Conservation (phyloP, 2,888 invertebrate genomes). For the Calameuta idolon region DNA sequence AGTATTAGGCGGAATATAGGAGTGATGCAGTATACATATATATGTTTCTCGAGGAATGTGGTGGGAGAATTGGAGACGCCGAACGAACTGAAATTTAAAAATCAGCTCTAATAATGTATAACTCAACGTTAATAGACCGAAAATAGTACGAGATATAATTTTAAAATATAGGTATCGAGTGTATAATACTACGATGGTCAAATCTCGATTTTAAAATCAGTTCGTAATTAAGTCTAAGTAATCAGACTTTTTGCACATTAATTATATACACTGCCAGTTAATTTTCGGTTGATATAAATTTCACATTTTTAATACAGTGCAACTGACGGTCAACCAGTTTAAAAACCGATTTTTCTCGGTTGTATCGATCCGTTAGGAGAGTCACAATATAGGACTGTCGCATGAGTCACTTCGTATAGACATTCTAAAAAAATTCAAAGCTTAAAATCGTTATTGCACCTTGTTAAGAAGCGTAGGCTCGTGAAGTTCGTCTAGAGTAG, state of each 20-base stretch:
- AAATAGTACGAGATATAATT: not conserved
- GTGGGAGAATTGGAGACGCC: too few relatives aligned
- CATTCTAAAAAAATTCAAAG: not conserved
- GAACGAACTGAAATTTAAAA: not conserved
- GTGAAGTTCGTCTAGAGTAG: slow-evolving; percentile 89
- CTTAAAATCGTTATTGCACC: slow-evolving; percentile 68
- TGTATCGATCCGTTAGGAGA: not conserved
- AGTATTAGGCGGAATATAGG: not conserved
- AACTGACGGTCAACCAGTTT: not conserved
- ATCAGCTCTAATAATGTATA: not conserved
- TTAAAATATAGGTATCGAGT: not conserved
- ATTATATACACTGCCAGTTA: not conserved
- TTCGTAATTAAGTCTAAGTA: not conserved
- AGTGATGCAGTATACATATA: not conserved
- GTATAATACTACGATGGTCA: not conserved
- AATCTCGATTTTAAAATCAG: not conserved
- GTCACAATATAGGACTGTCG: not conserved
- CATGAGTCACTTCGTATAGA: not conserved
- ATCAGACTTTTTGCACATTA: too few relatives aligned
- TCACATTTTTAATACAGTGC: not conserved
- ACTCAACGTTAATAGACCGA: not conserved
- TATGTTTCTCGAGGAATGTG: not conserved
- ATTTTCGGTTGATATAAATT: not conserved
- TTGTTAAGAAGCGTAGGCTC: slow-evolving; percentile 84
- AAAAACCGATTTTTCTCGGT: not conserved